These are phyloP conservation scores for Pangasius macronema DNA, from an alignment of 2,797 vertebrate species.

Conservation along the genomic window DNA sequence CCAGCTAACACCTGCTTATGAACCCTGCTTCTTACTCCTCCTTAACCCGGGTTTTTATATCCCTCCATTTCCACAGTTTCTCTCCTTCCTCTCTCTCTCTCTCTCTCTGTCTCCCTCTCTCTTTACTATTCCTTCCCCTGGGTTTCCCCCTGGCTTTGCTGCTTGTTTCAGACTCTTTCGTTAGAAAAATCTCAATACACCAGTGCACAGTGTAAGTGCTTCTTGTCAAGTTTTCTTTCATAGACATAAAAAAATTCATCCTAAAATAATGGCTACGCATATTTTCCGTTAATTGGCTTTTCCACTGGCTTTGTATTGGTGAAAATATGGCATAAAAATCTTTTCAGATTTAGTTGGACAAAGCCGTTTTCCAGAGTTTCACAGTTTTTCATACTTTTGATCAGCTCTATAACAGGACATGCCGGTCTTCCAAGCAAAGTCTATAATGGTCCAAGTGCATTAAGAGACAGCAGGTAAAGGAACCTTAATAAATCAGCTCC, in stretches of 20 bases:
- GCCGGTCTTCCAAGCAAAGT: not conserved
- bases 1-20: constrained; percentile 62
- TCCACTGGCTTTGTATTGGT: not conserved
- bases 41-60: constrained; percentile 65
- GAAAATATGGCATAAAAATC: not conserved
- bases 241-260: not conserved
- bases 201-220: constrained; percentile 84
- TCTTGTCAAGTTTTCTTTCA: constrained; percentile 67
- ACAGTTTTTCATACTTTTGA: constrained; percentile 70
- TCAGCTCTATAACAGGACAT: constrained; percentile 79
- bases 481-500: constrained; percentile 60
- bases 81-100: constrained; percentile 81
- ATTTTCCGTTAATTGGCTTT: not conserved
- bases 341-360: not conserved
- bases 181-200: constrained; percentile 77
- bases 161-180: constrained; percentile 73
- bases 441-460: constrained; percentile 73
- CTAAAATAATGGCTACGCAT: not conserved
- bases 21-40: constrained; percentile 65
- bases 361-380: not conserved
- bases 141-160: constrained; percentile 83
- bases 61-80: constrained; percentile 55
- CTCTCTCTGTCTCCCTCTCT: constrained; percentile 57
- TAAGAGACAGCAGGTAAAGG: constrained; percentile 85
- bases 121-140: constrained; percentile 61